Conservation (phyloP, 2,797 vertebrate species). For the Setipinna tenuifilis region DNA sequence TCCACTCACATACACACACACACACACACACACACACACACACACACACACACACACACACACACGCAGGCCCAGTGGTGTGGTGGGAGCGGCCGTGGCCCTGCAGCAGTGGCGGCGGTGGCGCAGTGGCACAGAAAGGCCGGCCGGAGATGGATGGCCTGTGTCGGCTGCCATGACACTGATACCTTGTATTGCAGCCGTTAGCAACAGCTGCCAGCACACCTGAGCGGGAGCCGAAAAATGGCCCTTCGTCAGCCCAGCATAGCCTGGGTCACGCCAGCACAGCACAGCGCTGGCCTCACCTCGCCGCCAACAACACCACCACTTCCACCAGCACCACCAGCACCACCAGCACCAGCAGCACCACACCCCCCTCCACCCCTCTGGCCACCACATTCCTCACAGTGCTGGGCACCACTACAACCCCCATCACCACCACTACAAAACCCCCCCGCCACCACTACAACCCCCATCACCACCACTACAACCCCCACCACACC, state of each 20-base stretch:
- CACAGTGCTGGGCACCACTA: neutral
- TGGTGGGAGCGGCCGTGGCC: neutral
- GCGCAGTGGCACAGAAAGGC: constrained; percentile 1
- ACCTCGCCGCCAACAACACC: too few relatives aligned
- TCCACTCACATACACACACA: neutral
- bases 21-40: neutral
- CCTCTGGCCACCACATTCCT: too few relatives aligned
- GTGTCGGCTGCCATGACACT: constrained; percentile 1
- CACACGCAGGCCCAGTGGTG: neutral
- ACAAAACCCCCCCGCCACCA: too few relatives aligned
- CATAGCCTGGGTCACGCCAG: neutral
- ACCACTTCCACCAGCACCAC: too few relatives aligned
- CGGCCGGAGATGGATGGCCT: neutral
- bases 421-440: neutral
- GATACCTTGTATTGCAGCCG: constrained; percentile 18
- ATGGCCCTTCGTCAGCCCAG: neutral
- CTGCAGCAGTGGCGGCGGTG: neutral
- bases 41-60: neutral
- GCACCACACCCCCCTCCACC: too few relatives aligned
- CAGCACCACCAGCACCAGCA: too few relatives aligned
- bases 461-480: too few relatives aligned
- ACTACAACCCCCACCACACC: neutral
- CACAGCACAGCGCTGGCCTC: too few relatives aligned
- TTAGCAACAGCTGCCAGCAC: constrained; percentile 21
- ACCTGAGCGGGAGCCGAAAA: neutral